phyloP scores from a whole-genome alignment of 2,888 invertebrate genomes.

The Stenodera caucasica region DNA sequence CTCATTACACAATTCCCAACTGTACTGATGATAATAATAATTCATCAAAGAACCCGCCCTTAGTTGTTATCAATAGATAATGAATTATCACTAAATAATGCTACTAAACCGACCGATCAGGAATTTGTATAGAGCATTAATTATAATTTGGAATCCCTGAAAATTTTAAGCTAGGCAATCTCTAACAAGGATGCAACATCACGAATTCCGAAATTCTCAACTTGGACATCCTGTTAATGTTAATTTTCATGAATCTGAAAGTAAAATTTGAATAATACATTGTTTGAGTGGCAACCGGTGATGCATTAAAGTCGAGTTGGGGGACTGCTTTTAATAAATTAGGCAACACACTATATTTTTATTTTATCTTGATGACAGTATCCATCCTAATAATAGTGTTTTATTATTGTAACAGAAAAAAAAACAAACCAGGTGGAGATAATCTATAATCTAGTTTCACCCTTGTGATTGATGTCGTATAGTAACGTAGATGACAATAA shows the following conservation, averaged over 20 bases:
- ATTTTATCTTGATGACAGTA: background rate
- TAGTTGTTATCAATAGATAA: constrained; percentile 4
- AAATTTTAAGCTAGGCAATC: background rate
- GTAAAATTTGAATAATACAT: background rate
- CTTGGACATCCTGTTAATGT: background rate
- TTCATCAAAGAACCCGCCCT: background rate
- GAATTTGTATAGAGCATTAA: too few relatives aligned
- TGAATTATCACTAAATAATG: background rate
- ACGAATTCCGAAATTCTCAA: constrained; percentile 1
- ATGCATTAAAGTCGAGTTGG: background rate
- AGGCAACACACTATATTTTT: background rate
- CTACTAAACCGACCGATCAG: background rate
- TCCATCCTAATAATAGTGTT: background rate
- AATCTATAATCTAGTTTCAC: constrained; percentile 41
- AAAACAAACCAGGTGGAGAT: constrained; percentile 24
- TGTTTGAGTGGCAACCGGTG: background rate
- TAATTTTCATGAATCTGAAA: background rate
- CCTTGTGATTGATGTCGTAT: constrained; percentile 45
- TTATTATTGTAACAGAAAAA: background rate
- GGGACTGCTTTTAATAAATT: background rate
- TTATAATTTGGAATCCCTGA: too few relatives aligned
- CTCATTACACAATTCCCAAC: constrained; percentile 3
- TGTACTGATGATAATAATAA: background rate
- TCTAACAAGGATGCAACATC: background rate
- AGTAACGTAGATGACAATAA: constrained; percentile 41